Conservation (phyloP, 2,797 vertebrate genomes). For the Enteromius anoplus region DNA sequence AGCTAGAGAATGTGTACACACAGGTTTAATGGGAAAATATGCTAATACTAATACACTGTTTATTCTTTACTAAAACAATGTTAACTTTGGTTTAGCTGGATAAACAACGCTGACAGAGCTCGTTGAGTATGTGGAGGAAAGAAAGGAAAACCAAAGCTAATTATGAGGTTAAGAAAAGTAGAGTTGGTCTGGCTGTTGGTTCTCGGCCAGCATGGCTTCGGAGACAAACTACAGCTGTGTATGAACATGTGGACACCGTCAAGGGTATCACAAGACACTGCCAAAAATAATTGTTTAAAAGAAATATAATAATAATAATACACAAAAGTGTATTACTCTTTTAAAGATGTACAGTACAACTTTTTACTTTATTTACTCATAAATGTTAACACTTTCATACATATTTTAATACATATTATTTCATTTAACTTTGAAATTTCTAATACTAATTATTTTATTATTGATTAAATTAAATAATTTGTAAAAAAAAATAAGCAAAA, state of each 20-base stretch:
- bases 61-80: slow-evolving; percentile 31
- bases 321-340: background rate
- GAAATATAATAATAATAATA: background rate
- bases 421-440: background rate
- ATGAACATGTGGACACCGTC: slow-evolving; percentile 66
- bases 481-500: background rate
- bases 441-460: background rate
- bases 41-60: slow-evolving; percentile 39
- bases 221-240: slow-evolving; percentile 70
- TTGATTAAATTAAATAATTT: background rate
- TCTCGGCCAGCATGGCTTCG: slow-evolving; percentile 63
- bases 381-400: background rate
- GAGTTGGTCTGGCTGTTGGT: slow-evolving; percentile 63
- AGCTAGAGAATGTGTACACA: slow-evolving; percentile 45
- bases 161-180: slow-evolving; percentile 59
- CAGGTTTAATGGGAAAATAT: slow-evolving; percentile 43
- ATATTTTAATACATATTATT: background rate
- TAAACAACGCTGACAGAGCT: slow-evolving; percentile 38
- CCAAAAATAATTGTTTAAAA: background rate
- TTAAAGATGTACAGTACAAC: background rate
- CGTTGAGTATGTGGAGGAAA: slow-evolving; percentile 34
- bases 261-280: slow-evolving; percentile 18
- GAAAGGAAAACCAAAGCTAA: slow-evolving; percentile 60
- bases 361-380: background rate
- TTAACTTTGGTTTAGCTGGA: slow-evolving; percentile 49